phyloP scores from a whole-genome alignment of 2,797 vertebrate genomes.

The Thaleichthys pacificus region DNA sequence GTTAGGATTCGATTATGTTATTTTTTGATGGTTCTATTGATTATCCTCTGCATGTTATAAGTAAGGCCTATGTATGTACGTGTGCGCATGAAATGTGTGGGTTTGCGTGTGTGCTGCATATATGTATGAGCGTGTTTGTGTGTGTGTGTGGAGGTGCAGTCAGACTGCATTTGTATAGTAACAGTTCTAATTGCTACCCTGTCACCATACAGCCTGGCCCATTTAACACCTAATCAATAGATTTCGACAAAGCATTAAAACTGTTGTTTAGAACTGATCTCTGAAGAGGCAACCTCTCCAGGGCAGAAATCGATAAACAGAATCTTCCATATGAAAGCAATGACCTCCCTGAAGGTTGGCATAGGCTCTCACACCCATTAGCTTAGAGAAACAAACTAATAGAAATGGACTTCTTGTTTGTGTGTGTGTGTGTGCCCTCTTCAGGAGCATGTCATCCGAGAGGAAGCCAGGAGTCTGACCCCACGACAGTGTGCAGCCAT shows the following conservation, averaged over 20 bases:
- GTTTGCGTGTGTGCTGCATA: neutral
- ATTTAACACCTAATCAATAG: constrained; percentile 39
- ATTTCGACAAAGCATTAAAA: constrained; percentile 33
- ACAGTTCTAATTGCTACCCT: constrained; percentile 17
- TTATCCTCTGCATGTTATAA: constrained; percentile 8
- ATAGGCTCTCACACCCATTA: too few relatives aligned
- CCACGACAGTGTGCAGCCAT: constrained; percentile 90
- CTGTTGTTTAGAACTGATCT: constrained; percentile 28
- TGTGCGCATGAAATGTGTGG: neutral
- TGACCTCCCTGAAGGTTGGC: neutral
- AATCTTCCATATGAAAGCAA: constrained; percentile 9
- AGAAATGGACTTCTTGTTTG: neutral
- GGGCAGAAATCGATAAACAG: constrained; percentile 34
- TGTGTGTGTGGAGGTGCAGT: neutral
- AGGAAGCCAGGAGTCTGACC: constrained; percentile 90
- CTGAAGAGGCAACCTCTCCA: constrained; percentile 27
- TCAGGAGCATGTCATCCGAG: constrained; percentile 94
- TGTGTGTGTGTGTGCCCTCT: constrained; percentile 23
- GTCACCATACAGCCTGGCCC: constrained; percentile 18
- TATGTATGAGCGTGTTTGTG: neutral
- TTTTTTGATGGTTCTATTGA: neutral
- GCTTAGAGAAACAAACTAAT: too few relatives aligned
- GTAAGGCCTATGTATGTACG: neutral
- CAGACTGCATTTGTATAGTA: neutral
- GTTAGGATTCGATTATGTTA: constrained; percentile 23